These are phyloP conservation scores for Columba livia DNA, from an alignment of 2,113 vertebrate species.

Conservation along the genomic window DNA sequence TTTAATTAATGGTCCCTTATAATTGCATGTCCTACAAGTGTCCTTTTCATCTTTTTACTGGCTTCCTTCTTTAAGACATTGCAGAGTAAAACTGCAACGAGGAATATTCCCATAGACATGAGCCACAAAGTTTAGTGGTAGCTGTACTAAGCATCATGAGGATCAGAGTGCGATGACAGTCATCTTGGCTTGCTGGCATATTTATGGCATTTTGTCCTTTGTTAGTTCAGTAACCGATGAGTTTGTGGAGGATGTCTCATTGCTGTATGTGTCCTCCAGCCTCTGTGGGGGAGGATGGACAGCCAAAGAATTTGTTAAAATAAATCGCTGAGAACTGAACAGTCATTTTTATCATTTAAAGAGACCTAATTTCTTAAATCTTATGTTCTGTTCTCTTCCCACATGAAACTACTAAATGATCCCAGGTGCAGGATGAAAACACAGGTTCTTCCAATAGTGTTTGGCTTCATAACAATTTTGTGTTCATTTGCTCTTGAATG, in stretches of 20 bases:
- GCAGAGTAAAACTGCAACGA: not conserved
- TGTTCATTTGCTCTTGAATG: not conserved
- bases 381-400: not conserved
- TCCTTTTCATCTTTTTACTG: not conserved
- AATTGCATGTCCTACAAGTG: not conserved
- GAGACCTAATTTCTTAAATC: not conserved
- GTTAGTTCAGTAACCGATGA: not conserved
- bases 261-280: not conserved
- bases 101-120: not conserved
- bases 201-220: not conserved
- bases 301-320: not conserved
- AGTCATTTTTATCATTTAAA: not conserved
- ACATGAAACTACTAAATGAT: not conserved
- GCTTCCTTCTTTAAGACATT: not conserved
- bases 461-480: not conserved
- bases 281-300: not conserved
- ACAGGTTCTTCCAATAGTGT: not conserved
- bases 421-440: not conserved
- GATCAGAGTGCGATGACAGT: not conserved
- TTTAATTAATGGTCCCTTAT: not conserved
- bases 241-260: not conserved
- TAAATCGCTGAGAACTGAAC: not conserved
- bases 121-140: not conserved
- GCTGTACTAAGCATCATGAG: not conserved
- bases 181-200: not conserved